A percentile compares a stretch with the other conserved stretches of the same genome.
These are phyloP conservation scores for Megaleporinus macrocephalus DNA, from an alignment of 2,113 vertebrate species.

Conservation along the genomic window DNA sequence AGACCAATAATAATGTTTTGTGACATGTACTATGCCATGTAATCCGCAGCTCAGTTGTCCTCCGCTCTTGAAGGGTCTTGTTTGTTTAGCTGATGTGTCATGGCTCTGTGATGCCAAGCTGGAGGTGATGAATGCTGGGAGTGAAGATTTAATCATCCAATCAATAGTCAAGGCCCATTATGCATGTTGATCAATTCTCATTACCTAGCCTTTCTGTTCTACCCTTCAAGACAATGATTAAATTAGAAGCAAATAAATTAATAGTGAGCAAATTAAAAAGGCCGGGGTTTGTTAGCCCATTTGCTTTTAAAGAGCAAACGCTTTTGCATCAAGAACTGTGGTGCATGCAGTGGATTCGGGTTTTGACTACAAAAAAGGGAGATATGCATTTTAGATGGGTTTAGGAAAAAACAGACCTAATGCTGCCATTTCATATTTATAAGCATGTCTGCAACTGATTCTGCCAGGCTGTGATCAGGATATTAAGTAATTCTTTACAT, in stretches of 20 bases:
- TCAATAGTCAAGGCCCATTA: conserved; percentile 52
- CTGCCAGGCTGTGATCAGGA: neutral
- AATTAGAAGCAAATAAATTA: conserved; percentile 24
- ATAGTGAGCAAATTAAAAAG: conserved; percentile 19
- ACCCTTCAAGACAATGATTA: conserved; percentile 26
- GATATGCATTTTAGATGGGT: neutral
- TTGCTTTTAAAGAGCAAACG: conserved; percentile 4
- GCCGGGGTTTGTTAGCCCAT: neutral
- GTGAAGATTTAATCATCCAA: conserved; percentile 51
- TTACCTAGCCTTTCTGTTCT: conserved; percentile 47
- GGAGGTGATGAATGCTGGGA: neutral
- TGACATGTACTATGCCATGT: neutral
- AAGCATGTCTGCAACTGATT: neutral
- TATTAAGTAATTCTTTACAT: neutral
- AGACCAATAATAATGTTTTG: neutral
- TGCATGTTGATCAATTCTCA: conserved; percentile 54
- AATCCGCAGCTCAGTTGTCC: neutral
- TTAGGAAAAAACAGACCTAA: neutral
- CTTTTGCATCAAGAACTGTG: neutral
- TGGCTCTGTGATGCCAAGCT: neutral
- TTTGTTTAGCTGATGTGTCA: conserved; percentile 17
- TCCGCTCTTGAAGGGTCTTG: neutral
- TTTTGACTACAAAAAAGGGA: neutral
- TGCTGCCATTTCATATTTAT: neutral
- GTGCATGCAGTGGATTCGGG: neutral